Base-by-base conservation (phyloP, 2,113 vertebrate genomes). In the Macaca nemestrina region DNA sequence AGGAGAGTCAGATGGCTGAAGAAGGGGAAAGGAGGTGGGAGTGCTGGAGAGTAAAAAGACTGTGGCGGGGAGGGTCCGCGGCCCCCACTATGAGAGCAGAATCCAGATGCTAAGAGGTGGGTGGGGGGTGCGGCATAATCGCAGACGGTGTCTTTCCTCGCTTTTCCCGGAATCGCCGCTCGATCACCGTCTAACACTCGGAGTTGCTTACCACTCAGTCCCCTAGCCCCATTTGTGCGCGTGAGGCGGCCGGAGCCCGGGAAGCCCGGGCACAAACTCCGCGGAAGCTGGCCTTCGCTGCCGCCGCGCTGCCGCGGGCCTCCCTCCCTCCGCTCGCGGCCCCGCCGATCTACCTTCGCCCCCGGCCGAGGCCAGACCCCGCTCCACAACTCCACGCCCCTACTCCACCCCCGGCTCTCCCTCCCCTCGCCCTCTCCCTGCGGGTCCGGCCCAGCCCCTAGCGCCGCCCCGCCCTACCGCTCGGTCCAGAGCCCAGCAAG, bases 291-390 rank as follows among this genome's bases (percentile, higher is more conserved):
- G 98, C 97, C 97, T 98, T 94, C 94, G 79, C 93, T 55, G 85
- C 94, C 87, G 98, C 98, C 93, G 92, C 80, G 95, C 97, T 57
- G 90, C 97, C 86, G 90, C 95, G 92, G 97, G 98, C 98, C 98
- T 98, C 97, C 93, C 97, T 98, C 97, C 93, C 90, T 97, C 80
- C 22, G 93, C 97, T 97, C 96, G 59, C 93, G 79, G 98, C 98
- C 98, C 97, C 97, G 97, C 97, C n/a, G 93, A 97, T 96, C 97
- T 97, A 98, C 98, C 98, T 98, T 98, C 98, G 97, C 97, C 96
- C 97, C 98, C 89, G 96, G 95, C 97, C 89, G 98, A 97, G 95
- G 95, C 97, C 98, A 97, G 98, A 98, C 98, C 98, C 98, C 96
- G 96, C 85, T 97, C 40, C 40, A 52, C 93, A 96, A 98, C 98